Evolutionary conservation across 1,140 invertebrate genomes (phyloP).

Genomic region (Papilio helenus): DNA sequence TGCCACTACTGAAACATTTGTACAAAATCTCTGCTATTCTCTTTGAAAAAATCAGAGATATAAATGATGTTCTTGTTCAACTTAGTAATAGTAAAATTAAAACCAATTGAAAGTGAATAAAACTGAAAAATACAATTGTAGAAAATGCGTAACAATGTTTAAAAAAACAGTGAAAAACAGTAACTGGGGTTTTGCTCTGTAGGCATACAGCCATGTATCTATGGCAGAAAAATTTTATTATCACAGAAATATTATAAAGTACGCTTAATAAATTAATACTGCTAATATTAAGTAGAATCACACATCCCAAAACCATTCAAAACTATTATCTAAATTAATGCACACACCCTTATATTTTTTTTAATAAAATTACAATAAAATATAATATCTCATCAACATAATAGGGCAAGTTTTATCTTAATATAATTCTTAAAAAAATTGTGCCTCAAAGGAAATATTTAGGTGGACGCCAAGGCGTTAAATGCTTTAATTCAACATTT

Average conservation of each 20-base stretch:
- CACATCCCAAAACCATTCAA: slow-evolving; percentile 22
- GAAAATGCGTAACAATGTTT: neutral
- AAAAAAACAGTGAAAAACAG: neutral
- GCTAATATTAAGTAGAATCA: slow-evolving; percentile 28
- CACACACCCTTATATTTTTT: slow-evolving; percentile 13
- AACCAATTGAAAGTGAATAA: neutral
- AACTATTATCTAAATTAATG: slow-evolving; percentile 6
- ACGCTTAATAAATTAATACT: slow-evolving; percentile 24
- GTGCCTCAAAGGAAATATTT: neutral
- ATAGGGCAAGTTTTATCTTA: neutral
- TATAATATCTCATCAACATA: neutral
- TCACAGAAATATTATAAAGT: slow-evolving; percentile 25
- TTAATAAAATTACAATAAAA: slow-evolving; percentile 8
- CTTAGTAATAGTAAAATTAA: neutral
- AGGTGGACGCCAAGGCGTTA: neutral
- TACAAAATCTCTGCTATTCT: too few species aligned
- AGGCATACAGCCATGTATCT: neutral
- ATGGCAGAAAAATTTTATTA: slow-evolving; percentile 21
- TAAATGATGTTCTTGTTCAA: neutral
- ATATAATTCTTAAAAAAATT: neutral
- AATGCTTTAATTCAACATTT: neutral
- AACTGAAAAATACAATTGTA: neutral
- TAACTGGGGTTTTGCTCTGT: neutral
- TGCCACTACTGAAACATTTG: neutral
- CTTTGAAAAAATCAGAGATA: neutral